Evolutionary conservation across 1,140 invertebrate species (phyloP), one percentile per base, ranked within the genome.

Genomic region (Coboldia fuscipes): DNA sequence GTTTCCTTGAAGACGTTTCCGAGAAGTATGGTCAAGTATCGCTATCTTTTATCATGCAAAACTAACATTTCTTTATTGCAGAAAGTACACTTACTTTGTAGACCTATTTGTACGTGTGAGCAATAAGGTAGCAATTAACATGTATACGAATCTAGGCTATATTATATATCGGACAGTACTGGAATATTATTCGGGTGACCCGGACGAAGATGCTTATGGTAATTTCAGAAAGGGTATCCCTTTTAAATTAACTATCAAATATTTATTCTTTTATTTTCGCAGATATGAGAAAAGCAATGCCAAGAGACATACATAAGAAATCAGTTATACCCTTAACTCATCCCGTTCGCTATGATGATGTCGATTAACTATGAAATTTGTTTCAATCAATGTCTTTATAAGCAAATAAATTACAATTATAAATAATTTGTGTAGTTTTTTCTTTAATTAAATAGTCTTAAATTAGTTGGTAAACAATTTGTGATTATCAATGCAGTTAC

Each of bases 151-250:
- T 54, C 58, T 97, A 26, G 93, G 90, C n/a, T 98, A 98, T 53
- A 86, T 88, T 41, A 83, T 97, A 1, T 98, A 97, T 55, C 61
- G 93, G 38, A 83, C 82, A 28, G 89, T 98, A 31, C 60, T 97
- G 32, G 90, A 97, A 60, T 98, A 98, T 65, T 98, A 98, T 56
- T 89, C 83, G 29, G 88, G 88, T 22, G 82, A 90, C 60, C 83
- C 84, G 18, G 92, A 97, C 62, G 93, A 97, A 74, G 85, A 98
- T 72, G 94, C 92, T 39, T 97, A 84, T 71, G 92, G 88, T 93
- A 70, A 63, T 42, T 46, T 34, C 12, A 12, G 14, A 28, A 17
- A 26, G 6, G 23, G 7, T 24, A 8, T 24, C n/a, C 23, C n/a
- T 7, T 24, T 24, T 24, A 24, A 8, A 7, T 7, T 24, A 24